phyloP scores from a whole-genome alignment of 2,888 invertebrate species.

The Andricus curvator region DNA sequence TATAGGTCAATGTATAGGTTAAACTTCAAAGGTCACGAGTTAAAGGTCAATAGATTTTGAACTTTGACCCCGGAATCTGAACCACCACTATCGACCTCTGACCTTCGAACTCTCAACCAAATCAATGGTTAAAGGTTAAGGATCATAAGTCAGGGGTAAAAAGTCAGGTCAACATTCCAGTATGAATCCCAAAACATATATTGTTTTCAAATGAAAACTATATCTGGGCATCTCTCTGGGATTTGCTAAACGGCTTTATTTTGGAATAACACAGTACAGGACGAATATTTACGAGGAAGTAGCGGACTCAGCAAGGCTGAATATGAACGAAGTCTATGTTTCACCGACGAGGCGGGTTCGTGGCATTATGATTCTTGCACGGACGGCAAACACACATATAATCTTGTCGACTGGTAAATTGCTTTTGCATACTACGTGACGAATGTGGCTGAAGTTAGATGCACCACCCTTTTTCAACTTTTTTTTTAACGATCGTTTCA shows the following conservation, averaged over 20 bases:
- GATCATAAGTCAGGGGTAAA: too few species aligned
- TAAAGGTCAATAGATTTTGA: too few species aligned
- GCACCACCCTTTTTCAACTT: background rate
- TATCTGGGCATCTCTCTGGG: background rate
- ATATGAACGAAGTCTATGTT: constrained; percentile 22
- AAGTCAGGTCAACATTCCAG: too few species aligned
- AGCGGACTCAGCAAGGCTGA: constrained; percentile 1
- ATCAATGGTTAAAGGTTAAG: too few species aligned
- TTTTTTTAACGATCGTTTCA: background rate
- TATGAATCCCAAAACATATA: too few species aligned
- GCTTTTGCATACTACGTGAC: constrained; percentile 16
- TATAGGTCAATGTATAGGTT: too few species aligned
- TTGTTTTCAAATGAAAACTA: background rate
- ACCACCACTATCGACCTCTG: too few species aligned
- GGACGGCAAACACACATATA: constrained; percentile 7
- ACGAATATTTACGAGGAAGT: background rate
- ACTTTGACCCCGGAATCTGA: too few species aligned
- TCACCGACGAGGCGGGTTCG: background rate
- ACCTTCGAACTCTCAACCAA: too few species aligned
- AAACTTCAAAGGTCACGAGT: too few species aligned
- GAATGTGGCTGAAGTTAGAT: background rate
- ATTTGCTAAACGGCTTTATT: background rate
- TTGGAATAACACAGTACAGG: constrained; percentile 4
- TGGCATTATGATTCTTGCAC: constrained; percentile 28
- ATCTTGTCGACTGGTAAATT: constrained; percentile 18